Conservation (phyloP, 2,113 vertebrate genomes). For the Promerops cafer region DNA sequence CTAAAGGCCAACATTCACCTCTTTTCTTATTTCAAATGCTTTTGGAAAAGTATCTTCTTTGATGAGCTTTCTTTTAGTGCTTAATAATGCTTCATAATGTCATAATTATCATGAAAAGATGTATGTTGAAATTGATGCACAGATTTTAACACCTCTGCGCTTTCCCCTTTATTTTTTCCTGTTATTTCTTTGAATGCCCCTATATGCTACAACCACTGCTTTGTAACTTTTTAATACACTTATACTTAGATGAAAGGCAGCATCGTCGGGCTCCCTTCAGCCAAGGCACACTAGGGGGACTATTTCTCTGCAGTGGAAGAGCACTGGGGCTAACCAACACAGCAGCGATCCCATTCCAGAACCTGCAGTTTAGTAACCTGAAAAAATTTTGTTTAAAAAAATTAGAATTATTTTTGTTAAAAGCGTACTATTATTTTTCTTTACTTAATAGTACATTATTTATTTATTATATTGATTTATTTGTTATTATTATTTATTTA, state of each 20-base stretch:
- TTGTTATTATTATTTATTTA: neutral
- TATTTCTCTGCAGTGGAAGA: neutral
- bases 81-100: neutral
- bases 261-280: neutral
- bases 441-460: neutral
- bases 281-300: conserved; percentile 4
- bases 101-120: neutral
- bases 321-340: neutral
- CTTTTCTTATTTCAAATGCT: neutral
- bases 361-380: neutral
- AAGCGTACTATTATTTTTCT: neutral
- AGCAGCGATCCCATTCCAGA: neutral
- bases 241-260: neutral
- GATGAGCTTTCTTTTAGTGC: neutral
- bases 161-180: neutral
- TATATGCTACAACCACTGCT: neutral
- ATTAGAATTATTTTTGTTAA: neutral
- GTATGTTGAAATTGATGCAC: neutral
- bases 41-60: neutral
- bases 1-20: fast-evolving
- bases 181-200: neutral
- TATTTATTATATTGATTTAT: neutral
- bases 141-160: neutral
- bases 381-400: neutral
- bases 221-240: neutral